Evolutionary conservation across 2,113 vertebrate species (phyloP), one percentile per base, ranked within the genome.

Genomic region (Microtus pennsylvanicus): DNA sequence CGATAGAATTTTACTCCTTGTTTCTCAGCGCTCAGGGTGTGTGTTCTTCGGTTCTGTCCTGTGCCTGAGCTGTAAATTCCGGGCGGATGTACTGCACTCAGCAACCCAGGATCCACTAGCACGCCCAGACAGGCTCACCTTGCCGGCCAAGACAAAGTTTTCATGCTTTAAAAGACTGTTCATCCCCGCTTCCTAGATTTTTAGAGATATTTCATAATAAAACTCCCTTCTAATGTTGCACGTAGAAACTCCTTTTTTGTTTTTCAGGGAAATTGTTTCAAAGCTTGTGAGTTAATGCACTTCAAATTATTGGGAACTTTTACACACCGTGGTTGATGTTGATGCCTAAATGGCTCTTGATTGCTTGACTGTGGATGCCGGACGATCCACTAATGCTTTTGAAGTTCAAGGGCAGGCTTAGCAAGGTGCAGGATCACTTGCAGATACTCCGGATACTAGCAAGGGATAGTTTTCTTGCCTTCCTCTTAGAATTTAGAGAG

Each of bases 161-260:
- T 45, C 42, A 45, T 45, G 42, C 90, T 81, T 50, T 78, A 94
- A 94, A 12, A 38, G 17, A 90, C 13, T 88, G 9, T 94, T 81
- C 42, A 75, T 92, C 70, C 50, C 47, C 50, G 0, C 61, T 93
- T 74, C 47, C 30, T n/a, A 38, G 92, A 55, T 38, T 77, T 83
- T 95, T 52, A 35, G 38, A 89, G 22, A 65, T 75, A 63, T 87
- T 96, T 94, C 12, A 65, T 93, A 94, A 86, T 92, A 96, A 97
- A 93, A 77, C 74, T 55, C 10, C 70, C 42, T 87, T 16, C 65
- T 87, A 75, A n/a, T 45, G 35, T 82, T 89, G 42, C 12, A 93
- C 70, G 82, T 63, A 22, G 19, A 83, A 75, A 93, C 38, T 94
- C 7, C 33, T 58, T 21, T 58, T 58, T 58, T 58, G 21, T 58